Conservation (phyloP, 1,140 invertebrate genomes). For the Micrasema minimum region DNA sequence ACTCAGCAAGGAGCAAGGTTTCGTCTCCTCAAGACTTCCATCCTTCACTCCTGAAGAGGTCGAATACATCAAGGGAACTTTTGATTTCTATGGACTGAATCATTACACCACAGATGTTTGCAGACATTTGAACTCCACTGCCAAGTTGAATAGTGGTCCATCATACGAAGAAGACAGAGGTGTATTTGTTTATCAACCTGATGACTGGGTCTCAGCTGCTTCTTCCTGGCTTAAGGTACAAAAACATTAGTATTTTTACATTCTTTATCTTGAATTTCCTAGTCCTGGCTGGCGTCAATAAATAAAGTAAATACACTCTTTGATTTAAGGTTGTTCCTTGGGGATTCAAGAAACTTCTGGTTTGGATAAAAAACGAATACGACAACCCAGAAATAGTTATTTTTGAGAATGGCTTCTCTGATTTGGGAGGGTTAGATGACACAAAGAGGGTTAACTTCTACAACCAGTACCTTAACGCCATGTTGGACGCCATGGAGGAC, state of each 20-base stretch:
- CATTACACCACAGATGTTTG: conserved; percentile 64
- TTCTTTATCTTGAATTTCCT: no score
- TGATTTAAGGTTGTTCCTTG: conserved; percentile 67
- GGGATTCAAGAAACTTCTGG: conserved; percentile 71
- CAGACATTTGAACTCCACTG: neutral
- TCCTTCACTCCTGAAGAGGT: conserved; percentile 15
- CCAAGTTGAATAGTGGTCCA: neutral
- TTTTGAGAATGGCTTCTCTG: conserved; percentile 75
- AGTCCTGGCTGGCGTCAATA: no score
- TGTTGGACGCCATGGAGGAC: conserved; percentile 72
- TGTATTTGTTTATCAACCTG: neutral
- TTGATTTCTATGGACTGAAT: conserved; percentile 73
- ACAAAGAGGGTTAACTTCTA: conserved; percentile 61
- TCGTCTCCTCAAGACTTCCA: conserved; percentile 67
- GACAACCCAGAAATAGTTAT: conserved; percentile 72
- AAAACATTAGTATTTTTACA: no score
- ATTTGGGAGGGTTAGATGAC: conserved; percentile 61
- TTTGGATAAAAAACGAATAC: conserved; percentile 73
- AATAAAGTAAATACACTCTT: no score
- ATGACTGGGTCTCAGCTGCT: conserved; percentile 26
- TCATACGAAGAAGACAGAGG: conserved; percentile 23
- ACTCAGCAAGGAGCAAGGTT: conserved; percentile 69
- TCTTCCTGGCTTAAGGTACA: conserved; percentile 44
- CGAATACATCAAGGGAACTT: conserved; percentile 64
- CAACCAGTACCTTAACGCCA: conserved; percentile 69